These are phyloP conservation scores for Ichneumoninae sp. DNA, from an alignment of 2,888 invertebrate genomes.

Conservation along the genomic window DNA sequence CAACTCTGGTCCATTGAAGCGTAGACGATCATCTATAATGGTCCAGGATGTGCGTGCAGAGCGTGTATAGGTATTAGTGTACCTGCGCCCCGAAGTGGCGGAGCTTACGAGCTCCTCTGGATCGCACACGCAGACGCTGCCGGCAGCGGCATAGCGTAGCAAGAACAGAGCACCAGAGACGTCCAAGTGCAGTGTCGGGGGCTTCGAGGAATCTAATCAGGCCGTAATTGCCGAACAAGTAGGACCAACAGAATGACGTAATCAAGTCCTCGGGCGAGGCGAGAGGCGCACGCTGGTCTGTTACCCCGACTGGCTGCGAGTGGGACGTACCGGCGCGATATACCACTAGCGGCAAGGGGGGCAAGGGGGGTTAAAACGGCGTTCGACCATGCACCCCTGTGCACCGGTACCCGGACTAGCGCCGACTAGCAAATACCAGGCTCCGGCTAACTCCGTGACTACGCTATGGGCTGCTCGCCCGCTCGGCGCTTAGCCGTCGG, in stretches of 20 bases:
- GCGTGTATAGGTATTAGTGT: slow-evolving; percentile 13
- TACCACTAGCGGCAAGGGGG: neutral
- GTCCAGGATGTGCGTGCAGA: neutral
- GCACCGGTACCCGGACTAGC: slow-evolving; percentile 21
- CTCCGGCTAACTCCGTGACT: slow-evolving; percentile 7
- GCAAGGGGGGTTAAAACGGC: slow-evolving; percentile 37
- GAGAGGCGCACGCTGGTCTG: slow-evolving; percentile 38
- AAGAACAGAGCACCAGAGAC: slow-evolving; percentile 17
- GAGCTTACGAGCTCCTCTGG: slow-evolving; percentile 2
- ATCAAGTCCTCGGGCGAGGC: slow-evolving; percentile 64
- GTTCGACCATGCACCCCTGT: slow-evolving; percentile 48
- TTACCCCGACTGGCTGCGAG: slow-evolving; percentile 11
- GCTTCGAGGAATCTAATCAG: slow-evolving; percentile 67
- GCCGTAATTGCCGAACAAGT: slow-evolving; percentile 67
- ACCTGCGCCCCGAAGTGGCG: neutral
- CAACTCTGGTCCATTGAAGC: slow-evolving; percentile 3
- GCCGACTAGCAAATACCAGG: slow-evolving; percentile 21
- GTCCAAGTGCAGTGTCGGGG: slow-evolving; percentile 40
- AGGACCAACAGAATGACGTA: slow-evolving; percentile 67
- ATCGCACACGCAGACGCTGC: neutral
- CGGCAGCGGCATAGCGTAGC: neutral
- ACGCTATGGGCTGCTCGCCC: slow-evolving; percentile 14
- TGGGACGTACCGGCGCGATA: slow-evolving; percentile 11
- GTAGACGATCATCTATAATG: slow-evolving; percentile 13
- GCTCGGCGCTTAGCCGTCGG: slow-evolving; percentile 29